Evolutionary conservation across 1,140 invertebrate genomes (phyloP), one percentile per base, ranked within the genome.

Genomic region (Sogatella furcifera): DNA sequence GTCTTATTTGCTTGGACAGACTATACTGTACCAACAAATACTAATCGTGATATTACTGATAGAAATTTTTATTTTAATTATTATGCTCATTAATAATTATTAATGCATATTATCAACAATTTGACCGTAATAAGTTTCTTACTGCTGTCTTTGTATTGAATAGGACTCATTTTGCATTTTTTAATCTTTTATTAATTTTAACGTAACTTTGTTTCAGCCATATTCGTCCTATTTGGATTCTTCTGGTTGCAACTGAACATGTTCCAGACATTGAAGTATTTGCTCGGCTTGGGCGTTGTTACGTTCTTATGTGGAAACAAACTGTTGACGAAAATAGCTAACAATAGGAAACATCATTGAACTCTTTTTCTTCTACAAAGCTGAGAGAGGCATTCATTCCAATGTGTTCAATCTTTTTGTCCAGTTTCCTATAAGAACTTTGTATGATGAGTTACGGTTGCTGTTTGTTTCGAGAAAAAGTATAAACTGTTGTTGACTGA

Each of bases 161-260:
- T 28, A 6, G 2, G 24, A 28, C 24, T 28, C 24, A 28, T 28
- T 4, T 28, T 28, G 24, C 2, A 28, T 28, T 28, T 28, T 28
- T 6, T 28, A 28, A 28, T 59, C 34, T 56, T 38, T 28, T 64
- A 49, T n/a, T 62, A 60, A 68, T 59, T 64, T 66, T 57, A 66
- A 38, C 11, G 3, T 11, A 38, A 9, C 11, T 38, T 38, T 38
- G 11, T 11, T 77, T 66, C 78, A 85, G 88, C 80, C 55, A 94
- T 96, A 52, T 88, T 98, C 69, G 80, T 76, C 5, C 79, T 98
- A 28, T 98, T 95, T 74, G 85, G 82, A 52, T 75, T 89, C 64
- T 95, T 98, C 74, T 98, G 94, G 92, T 72, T 95, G 53, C 79
- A 88, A 69, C 76, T 98, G 60, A 87, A 95, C 68, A 98, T 98